Conservation (phyloP, 1,140 invertebrate species). For the Battus philenor region DNA sequence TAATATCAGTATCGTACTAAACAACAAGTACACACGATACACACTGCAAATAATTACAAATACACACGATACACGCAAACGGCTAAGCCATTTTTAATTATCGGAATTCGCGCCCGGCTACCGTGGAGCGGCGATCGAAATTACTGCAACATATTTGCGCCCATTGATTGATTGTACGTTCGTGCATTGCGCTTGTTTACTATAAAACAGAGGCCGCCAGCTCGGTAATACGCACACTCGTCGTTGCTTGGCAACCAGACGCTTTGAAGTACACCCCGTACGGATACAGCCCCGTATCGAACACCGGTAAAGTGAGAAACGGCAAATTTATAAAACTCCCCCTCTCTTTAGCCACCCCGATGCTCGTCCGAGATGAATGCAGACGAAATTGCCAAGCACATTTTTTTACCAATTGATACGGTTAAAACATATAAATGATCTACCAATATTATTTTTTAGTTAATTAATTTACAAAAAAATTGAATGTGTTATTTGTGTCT, state of each 20-base stretch:
- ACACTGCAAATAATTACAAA: too few species aligned
- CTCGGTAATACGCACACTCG: slow-evolving; percentile 3
- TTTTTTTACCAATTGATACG: too few species aligned
- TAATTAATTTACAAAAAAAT: too few species aligned
- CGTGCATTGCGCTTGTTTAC: slow-evolving; percentile 4
- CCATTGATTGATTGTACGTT: slow-evolving; percentile 3
- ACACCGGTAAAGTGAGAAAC: slow-evolving; percentile 25
- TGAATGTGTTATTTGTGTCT: too few species aligned
- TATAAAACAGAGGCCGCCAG: not conserved
- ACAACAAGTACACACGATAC: too few species aligned
- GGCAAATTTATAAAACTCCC: slow-evolving; percentile 27
- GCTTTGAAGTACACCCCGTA: slow-evolving; percentile 35
- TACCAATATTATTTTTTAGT: too few species aligned
- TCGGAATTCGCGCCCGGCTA: too few species aligned
- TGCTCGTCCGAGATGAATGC: too few species aligned
- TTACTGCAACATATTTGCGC: not conserved
- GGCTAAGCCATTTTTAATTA: too few species aligned
- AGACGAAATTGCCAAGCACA: slow-evolving; percentile 3
- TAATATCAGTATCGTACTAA: too few species aligned
- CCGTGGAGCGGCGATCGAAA: slow-evolving; percentile 1
- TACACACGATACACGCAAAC: too few species aligned
- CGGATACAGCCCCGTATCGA: slow-evolving; percentile 30
- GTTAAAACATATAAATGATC: too few species aligned
- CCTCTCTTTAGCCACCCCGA: slow-evolving; percentile 8
- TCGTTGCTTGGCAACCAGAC: slow-evolving; percentile 42